phyloP scores from a whole-genome alignment of 1,140 invertebrate species.

The Orchestia grillus region DNA sequence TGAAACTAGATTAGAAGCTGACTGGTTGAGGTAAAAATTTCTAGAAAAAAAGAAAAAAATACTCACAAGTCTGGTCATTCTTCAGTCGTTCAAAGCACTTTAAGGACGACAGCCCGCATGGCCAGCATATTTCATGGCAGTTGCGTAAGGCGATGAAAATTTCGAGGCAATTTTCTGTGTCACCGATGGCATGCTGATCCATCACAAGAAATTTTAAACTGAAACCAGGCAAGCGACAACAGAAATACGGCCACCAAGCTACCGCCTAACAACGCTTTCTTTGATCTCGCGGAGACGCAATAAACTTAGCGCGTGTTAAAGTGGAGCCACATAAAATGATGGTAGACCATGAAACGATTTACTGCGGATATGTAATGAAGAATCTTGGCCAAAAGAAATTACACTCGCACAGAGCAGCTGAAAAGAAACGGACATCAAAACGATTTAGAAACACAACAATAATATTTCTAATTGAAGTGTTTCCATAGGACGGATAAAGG shows the following conservation, averaged over 20 bases:
- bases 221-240: conserved; percentile 18
- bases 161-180: not conserved
- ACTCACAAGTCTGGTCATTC: not conserved
- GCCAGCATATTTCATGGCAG: not conserved
- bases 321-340: not conserved
- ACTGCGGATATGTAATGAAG: not conserved
- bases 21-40: not conserved
- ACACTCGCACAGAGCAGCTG: no score
- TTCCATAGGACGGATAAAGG: not conserved
- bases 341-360: not conserved
- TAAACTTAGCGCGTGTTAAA: not conserved
- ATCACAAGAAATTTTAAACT: conserved; percentile 1
- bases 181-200: not conserved
- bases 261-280: not conserved
- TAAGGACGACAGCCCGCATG: not conserved
- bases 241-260: not conserved
- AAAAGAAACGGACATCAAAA: not conserved
- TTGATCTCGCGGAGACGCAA: not conserved
- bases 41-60: not conserved
- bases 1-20: not conserved
- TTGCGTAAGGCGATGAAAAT: not conserved
- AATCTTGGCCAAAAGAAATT: not conserved
- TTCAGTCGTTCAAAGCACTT: not conserved
- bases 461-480: not conserved
- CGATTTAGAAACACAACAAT: not conserved